These are phyloP conservation scores for Ceyx cyanopectus DNA, from an alignment of 2,113 vertebrate species.

Conservation along the genomic window DNA sequence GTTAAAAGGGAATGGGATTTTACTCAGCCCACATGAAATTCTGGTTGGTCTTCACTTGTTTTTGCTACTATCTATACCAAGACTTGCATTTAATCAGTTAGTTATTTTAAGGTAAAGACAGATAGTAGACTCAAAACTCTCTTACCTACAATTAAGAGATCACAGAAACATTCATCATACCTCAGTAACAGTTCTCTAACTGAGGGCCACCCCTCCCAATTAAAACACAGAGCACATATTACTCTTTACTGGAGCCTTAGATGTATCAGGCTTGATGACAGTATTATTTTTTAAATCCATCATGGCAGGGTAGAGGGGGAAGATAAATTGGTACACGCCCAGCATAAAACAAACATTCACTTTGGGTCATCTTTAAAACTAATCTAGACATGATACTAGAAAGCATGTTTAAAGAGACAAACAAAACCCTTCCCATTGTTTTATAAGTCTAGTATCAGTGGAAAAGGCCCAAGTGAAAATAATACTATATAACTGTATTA, in stretches of 20 bases:
- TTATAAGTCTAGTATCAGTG: background rate
- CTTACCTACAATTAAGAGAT: slow-evolving; percentile 33
- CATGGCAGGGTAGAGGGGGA: background rate
- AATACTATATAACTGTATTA: background rate
- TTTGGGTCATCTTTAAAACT: slow-evolving; percentile 42
- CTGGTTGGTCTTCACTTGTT: background rate
- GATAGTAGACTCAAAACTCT: slow-evolving; percentile 3
- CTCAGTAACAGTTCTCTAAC: background rate
- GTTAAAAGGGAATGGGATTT: slow-evolving; percentile 1
- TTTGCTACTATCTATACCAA: background rate
- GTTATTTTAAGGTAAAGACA: slow-evolving; percentile 30
- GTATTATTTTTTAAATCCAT: slow-evolving; percentile 25
- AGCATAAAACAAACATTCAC: background rate
- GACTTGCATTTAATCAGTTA: background rate
- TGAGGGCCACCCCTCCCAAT: background rate
- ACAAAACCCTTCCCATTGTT: background rate
- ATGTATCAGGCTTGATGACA: slow-evolving; percentile 10
- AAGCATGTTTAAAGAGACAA: background rate
- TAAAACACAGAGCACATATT: background rate
- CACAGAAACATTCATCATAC: background rate
- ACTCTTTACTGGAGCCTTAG: slow-evolving; percentile 7
- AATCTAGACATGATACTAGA: background rate
- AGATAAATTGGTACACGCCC: background rate
- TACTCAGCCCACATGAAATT: background rate
- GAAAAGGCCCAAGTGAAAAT: background rate